Conservation (phyloP, 2,113 vertebrate genomes). For the Uria lomvia region DNA sequence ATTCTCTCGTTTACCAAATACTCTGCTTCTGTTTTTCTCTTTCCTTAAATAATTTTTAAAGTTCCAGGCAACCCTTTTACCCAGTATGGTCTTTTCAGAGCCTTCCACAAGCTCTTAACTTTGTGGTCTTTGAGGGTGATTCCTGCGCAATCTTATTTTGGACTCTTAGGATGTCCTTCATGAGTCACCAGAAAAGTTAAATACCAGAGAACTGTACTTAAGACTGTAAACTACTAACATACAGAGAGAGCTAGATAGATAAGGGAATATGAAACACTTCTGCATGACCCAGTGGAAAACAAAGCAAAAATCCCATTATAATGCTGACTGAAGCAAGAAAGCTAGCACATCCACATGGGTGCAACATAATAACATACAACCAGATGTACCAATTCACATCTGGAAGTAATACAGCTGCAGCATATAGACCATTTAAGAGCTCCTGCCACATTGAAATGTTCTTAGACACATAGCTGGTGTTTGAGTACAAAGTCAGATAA, state of each 20-base stretch:
- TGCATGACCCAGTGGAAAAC: background rate
- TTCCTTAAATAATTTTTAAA: background rate
- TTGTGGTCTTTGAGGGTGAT: background rate
- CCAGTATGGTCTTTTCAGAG: background rate
- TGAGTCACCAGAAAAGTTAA: background rate
- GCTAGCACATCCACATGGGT: background rate
- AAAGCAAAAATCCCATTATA: background rate
- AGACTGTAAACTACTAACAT: background rate
- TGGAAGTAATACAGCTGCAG: background rate
- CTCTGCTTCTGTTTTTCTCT: constrained; percentile 14
- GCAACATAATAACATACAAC: background rate
- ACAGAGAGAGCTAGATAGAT: background rate
- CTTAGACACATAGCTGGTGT: background rate
- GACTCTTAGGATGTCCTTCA: background rate
- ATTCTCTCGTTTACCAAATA: background rate
- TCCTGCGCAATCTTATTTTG: background rate
- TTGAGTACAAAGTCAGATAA: background rate
- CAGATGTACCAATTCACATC: background rate
- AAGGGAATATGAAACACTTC: background rate
- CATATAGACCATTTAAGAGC: background rate
- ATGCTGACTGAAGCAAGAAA: background rate
- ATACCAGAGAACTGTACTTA: background rate
- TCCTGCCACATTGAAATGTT: background rate
- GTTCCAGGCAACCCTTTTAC: background rate
- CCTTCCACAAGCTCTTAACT: background rate